Percentiles rank a stretch among this genome's conserved stretches.
Conservation (phyloP, 2,888 invertebrate species). For the Candidula unifasciata region DNA sequence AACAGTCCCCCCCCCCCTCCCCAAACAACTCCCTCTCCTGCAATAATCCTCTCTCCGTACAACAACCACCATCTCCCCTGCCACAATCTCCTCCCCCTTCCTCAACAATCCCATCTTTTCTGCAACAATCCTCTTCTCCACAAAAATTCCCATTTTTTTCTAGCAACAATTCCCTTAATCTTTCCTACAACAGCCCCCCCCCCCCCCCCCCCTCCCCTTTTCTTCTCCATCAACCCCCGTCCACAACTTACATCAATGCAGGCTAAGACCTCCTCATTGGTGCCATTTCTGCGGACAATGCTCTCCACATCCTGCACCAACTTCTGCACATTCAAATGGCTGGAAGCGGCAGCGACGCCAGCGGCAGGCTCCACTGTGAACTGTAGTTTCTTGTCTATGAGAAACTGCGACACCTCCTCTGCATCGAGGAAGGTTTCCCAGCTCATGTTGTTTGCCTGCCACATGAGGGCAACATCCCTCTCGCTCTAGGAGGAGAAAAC, state of each 20-base stretch:
- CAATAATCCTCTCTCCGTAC: too few species aligned
- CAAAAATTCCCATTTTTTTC: too few species aligned
- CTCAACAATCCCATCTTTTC: too few species aligned
- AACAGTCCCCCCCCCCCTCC: too few species aligned
- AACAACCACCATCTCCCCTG: too few species aligned
- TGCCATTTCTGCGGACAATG: constrained; percentile 51
- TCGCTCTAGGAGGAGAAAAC: constrained; percentile 67
- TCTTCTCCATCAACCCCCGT: too few species aligned
- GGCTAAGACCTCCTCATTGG: constrained; percentile 61
- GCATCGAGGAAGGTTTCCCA: constrained; percentile 75
- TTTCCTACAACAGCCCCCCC: too few species aligned
- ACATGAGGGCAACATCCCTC: constrained; percentile 74
- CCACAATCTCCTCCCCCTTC: too few species aligned
- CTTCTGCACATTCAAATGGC: background rate
- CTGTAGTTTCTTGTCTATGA: constrained; percentile 80
- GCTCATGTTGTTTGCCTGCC: constrained; percentile 72
- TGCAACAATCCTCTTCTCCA: too few species aligned
- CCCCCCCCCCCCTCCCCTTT: too few species aligned
- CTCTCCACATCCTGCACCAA: constrained; percentile 20
- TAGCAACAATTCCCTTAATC: too few species aligned
- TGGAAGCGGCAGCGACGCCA: background rate
- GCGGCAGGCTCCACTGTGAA: constrained; percentile 64
- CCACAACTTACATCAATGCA: background rate
- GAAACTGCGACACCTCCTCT: constrained; percentile 78
- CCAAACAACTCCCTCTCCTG: too few species aligned